Percentiles rank a stretch among this genome's conserved stretches.
Conservation (phyloP, 2,888 invertebrate genomes). For the Girardia tigrina region DNA sequence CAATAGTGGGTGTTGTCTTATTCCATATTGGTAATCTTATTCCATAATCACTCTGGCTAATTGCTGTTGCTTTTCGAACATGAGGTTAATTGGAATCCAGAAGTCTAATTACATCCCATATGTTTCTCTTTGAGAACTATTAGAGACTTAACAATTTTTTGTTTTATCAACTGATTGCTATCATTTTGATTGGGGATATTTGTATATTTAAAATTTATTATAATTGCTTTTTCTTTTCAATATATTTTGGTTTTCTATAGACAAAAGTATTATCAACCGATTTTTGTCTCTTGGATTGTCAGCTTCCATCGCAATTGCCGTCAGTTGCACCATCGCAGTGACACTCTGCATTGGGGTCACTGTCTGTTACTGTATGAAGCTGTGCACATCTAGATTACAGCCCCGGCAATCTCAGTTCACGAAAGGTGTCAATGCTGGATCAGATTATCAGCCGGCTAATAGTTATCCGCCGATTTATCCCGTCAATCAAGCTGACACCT, state of each 20-base stretch:
- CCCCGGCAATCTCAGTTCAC: constrained; percentile 8
- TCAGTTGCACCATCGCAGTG: constrained; percentile 40
- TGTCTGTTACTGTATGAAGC: background rate
- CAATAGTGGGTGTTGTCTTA: too few relatives aligned
- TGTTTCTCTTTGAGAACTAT: too few relatives aligned
- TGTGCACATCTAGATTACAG: background rate
- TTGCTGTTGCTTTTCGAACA: too few relatives aligned
- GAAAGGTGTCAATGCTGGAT: background rate
- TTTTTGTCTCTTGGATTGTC: constrained; percentile 47
- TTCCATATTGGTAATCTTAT: too few relatives aligned
- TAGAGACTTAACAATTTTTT: too few relatives aligned
- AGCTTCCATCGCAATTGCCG: constrained; percentile 46
- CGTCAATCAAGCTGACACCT: background rate
- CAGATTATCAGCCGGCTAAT: background rate
- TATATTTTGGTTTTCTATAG: background rate
- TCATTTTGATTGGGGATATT: too few relatives aligned
- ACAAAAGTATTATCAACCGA: constrained; percentile 39
- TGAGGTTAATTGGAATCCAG: too few relatives aligned
- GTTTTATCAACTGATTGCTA: too few relatives aligned
- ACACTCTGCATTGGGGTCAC: background rate
- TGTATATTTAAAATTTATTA: too few relatives aligned
- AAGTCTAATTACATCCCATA: too few relatives aligned
- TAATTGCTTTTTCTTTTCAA: too few relatives aligned
- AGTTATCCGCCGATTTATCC: background rate
- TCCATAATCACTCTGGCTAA: too few relatives aligned